Evolutionary conservation across 2,797 vertebrate genomes (phyloP).

Genomic region (Anniella stebbinsi): DNA sequence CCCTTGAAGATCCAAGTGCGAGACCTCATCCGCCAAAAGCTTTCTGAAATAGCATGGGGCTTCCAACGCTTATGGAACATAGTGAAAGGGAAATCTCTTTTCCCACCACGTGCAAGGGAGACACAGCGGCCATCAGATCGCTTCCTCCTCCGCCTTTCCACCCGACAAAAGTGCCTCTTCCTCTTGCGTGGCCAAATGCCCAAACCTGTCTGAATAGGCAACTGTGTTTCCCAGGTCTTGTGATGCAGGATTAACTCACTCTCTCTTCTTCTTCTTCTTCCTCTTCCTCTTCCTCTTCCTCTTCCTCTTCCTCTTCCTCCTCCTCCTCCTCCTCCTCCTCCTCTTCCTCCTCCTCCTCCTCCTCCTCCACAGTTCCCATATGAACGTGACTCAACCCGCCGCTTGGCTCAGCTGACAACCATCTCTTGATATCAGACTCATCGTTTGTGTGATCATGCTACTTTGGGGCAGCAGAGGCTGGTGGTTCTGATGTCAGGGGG

Average conservation of each 20-base stretch:
- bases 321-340: background rate
- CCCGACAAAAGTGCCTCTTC: background rate
- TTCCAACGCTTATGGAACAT: background rate
- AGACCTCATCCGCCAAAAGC: no score
- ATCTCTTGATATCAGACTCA: background rate
- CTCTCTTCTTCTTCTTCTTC: no score
- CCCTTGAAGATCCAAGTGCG: no score
- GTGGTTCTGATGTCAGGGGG: no score
- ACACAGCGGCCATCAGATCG: background rate
- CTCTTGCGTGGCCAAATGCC: background rate
- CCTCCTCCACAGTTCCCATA: background rate
- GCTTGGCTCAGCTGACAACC: no score
- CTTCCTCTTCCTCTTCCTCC: background rate
- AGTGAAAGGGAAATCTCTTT: background rate
- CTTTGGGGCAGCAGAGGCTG: no score
- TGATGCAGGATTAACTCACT: background rate
- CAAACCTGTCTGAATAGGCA: background rate
- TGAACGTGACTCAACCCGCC: no score
- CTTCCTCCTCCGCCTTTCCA: background rate
- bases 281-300: no score
- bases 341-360: background rate
- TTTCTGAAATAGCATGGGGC: background rate
- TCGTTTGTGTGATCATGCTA: background rate
- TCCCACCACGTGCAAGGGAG: background rate
- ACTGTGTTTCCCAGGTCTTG: background rate